phyloP scores from a whole-genome alignment of 2,888 invertebrate genomes.

The Chrysolina americana region DNA sequence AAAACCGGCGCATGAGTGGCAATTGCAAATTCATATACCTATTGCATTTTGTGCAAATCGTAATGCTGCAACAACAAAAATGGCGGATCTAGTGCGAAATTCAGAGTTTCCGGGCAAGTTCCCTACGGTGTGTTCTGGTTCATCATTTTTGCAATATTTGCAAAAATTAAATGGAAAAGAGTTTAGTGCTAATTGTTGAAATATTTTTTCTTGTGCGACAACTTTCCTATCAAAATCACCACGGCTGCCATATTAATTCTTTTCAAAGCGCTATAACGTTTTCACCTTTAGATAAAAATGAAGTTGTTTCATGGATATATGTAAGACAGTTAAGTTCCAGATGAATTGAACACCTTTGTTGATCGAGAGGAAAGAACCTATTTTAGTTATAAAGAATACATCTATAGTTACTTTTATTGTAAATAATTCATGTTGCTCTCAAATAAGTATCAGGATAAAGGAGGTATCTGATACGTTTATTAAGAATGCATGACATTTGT shows the following conservation, averaged over 20 bases:
- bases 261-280: neutral
- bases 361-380: too few relatives aligned
- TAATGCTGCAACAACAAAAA: slow-evolving; percentile 30
- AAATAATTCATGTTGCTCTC: neutral
- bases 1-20: slow-evolving; percentile 55
- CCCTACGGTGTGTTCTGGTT: neutral
- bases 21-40: slow-evolving; percentile 22
- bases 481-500: neutral
- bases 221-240: neutral
- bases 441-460: neutral
- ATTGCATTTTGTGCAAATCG: slow-evolving; percentile 29
- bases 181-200: neutral
- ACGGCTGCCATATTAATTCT: neutral
- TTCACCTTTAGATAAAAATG: neutral
- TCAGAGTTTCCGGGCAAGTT: neutral
- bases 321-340: too few relatives aligned
- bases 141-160: neutral
- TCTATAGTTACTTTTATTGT: neutral
- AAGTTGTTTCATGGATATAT: too few relatives aligned
- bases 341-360: too few relatives aligned
- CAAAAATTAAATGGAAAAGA: neutral
- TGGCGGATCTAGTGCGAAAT: slow-evolving; percentile 36
- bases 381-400: too few relatives aligned
- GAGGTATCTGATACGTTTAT: neutral
- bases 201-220: neutral